These are phyloP conservation scores for Apoda limacodes DNA, from an alignment of 2,888 invertebrate genomes.

Conservation along the genomic window DNA sequence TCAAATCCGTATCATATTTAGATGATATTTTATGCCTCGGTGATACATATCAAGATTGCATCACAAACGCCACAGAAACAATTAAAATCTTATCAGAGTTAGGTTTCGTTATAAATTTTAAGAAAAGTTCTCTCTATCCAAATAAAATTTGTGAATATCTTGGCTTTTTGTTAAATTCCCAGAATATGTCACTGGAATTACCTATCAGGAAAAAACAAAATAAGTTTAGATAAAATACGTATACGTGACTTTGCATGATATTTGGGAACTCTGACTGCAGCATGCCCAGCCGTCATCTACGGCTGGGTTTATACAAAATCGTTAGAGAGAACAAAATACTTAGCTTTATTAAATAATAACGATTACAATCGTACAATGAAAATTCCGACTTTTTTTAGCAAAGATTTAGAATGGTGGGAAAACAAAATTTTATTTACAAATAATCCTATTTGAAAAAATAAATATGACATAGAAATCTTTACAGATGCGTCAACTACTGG, in stretches of 20 bases:
- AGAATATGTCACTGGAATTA: slow-evolving; percentile 4
- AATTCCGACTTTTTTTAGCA: not conserved
- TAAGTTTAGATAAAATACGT: slow-evolving; percentile 5
- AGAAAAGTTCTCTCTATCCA: slow-evolving; percentile 10
- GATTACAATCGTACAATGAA: not conserved
- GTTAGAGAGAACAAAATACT: slow-evolving; percentile 13
- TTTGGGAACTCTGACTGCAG: slow-evolving; percentile 8
- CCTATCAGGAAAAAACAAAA: slow-evolving; percentile 10
- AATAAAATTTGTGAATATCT: slow-evolving; percentile 9
- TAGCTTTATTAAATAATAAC: slow-evolving; percentile 4
- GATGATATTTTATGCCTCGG: slow-evolving; percentile 14
- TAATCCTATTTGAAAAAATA: not conserved
- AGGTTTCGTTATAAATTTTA: slow-evolving; percentile 14
- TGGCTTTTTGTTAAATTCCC: slow-evolving; percentile 6
- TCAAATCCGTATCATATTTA: slow-evolving; percentile 8
- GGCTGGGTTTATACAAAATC: slow-evolving; percentile 14
- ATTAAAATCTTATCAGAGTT: slow-evolving; percentile 7
- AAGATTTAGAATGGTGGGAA: not conserved
- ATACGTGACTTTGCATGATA: slow-evolving; percentile 10
- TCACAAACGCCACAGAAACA: slow-evolving; percentile 7
- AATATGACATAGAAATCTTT: slow-evolving; percentile 2
- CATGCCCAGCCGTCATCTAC: slow-evolving; percentile 11
- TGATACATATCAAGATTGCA: slow-evolving; percentile 7
- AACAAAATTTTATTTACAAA: not conserved
- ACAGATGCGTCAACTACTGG: slow-evolving; percentile 4